A percentile compares a stretch with the other conserved stretches of the same genome.
Conservation (phyloP, 2,888 invertebrate genomes). For the Willowsia nigromaculata region DNA sequence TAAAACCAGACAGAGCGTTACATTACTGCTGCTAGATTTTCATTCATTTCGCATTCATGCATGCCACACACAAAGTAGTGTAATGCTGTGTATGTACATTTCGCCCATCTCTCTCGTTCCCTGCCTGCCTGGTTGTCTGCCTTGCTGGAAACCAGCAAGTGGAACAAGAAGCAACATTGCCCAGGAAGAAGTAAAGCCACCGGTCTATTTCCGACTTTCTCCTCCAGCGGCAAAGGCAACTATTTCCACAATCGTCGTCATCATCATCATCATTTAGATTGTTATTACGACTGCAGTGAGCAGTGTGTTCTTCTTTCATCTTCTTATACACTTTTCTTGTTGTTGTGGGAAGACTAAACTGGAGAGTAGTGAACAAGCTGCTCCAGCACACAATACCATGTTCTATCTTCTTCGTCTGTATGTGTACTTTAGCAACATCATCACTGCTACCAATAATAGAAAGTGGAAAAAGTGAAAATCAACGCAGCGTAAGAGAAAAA, state of each 20-base stretch:
- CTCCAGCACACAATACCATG: conserved; percentile 25
- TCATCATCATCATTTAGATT: conserved; percentile 72
- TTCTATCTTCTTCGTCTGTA: neutral
- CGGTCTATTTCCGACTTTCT: conserved; percentile 70
- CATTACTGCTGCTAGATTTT: conserved; percentile 58
- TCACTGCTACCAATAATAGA: conserved; percentile 51
- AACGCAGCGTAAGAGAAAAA: conserved; percentile 25
- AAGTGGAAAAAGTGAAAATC: conserved; percentile 61
- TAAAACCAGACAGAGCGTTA: conserved; percentile 50
- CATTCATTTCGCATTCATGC: conserved; percentile 73
- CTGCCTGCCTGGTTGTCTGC: neutral
- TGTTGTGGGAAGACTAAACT: neutral
- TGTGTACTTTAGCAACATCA: neutral
- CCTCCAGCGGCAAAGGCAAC: conserved; percentile 54
- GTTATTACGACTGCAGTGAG: conserved; percentile 72
- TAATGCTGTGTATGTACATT: neutral
- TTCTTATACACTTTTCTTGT: conserved; percentile 51
- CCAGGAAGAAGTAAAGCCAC: conserved; percentile 67
- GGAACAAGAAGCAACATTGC: conserved; percentile 20
- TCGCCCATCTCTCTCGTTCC: neutral
- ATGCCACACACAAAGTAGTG: conserved; percentile 17
- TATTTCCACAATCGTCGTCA: conserved; percentile 69
- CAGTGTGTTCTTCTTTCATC: conserved; percentile 58
- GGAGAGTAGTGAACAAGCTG: conserved; percentile 29
- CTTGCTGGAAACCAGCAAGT: conserved; percentile 21